phyloP scores from a whole-genome alignment of 2,888 invertebrate species.

The Phytoseiulus persimilis region DNA sequence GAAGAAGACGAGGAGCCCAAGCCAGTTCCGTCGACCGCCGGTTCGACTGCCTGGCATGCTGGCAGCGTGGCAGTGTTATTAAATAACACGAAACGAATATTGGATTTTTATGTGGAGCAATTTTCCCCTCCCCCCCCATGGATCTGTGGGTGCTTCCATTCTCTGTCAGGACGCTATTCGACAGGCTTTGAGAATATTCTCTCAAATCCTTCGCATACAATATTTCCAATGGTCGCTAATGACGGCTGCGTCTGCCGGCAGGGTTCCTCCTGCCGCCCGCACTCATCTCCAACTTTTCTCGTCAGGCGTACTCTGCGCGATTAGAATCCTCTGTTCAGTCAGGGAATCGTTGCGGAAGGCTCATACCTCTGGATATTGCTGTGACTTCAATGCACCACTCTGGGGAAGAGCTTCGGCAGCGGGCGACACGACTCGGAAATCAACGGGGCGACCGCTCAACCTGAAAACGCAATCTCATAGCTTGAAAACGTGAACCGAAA shows the following conservation, averaged over 20 bases:
- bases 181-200: background rate
- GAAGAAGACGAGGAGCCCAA: background rate
- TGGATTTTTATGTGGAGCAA: constrained; percentile 34
- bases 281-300: background rate
- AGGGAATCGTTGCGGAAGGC: background rate
- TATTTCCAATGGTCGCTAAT: background rate
- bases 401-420: too few relatives aligned
- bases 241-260: background rate
- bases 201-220: background rate
- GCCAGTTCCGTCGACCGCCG: background rate
- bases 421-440: too few relatives aligned
- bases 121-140: background rate
- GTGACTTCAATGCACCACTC: too few relatives aligned
- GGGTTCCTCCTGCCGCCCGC: background rate
- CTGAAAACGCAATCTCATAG: too few relatives aligned
- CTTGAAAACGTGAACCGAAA: too few relatives aligned
- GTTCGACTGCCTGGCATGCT: background rate
- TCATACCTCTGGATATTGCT: too few relatives aligned
- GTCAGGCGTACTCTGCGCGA: background rate
- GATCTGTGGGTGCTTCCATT: background rate
- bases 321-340: background rate
- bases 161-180: background rate
- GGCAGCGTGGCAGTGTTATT: background rate
- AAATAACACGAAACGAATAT: constrained; percentile 20
- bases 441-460: too few relatives aligned